Base-by-base conservation (phyloP, 2,888 invertebrate genomes). In the Apamea epomidion region DNA sequence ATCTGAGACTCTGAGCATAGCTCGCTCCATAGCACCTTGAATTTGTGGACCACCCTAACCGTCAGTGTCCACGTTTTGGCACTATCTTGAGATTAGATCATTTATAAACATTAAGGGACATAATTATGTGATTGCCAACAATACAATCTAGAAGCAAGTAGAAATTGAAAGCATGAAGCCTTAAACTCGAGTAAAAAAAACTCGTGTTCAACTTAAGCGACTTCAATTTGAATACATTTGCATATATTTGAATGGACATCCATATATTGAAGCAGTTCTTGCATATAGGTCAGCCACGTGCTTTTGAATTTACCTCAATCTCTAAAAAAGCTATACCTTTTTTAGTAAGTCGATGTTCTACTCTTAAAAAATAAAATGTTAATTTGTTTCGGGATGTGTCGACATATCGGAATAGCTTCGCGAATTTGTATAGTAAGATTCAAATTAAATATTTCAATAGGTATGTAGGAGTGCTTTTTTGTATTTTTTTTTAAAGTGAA, bases 231-330 rank as follows among this genome's bases (percentile, higher is more conserved):
- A 45, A 70, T 37, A 45, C 18, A 54, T 54, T 45, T n/a, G n/a
- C 14, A 76, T 62, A 21, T 48, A 48, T 48, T 32, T 76, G 16
- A 75, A 64, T 64, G 16, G 1, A 42, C 64, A n/a, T 51, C 7
- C 37, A 75, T 64, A 62, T 64, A 29, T 42, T 42, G 42, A 51
- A 77, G 16, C 18, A 42, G 18, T 29, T 62, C 62, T 79, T 62
- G 8, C 42, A 29, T 60, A 45, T 16, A 69, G 51, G 29, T 51
- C 18, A 69, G 4, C 18, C 29, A 37, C 12, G 48, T 64, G 51
- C 42, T 79, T 79, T 48, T 79, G 3, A 42, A 6, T 25, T 18
- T 12, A 67, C 14, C 8, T 32, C 6, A 42, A 29, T 29, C 29
- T 10, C 32, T 21, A 37, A 5, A 32, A 51, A 14, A 32, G 6